Evolutionary conservation across 2,888 invertebrate genomes (phyloP).

Genomic region (Choreutis nemorana): DNA sequence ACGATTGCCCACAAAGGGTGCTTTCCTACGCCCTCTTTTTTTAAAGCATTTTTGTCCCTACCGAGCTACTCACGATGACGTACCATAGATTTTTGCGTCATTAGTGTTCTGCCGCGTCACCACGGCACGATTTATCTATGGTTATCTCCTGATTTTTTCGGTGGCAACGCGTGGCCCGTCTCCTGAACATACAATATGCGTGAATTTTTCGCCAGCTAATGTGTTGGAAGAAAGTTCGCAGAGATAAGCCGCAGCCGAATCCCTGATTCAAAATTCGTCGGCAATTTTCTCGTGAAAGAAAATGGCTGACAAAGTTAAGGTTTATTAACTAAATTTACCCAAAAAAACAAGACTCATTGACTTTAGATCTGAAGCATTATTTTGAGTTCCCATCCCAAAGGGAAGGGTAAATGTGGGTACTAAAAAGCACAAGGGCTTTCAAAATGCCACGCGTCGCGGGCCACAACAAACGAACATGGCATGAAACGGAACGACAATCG

Average conservation of each 20-base stretch:
- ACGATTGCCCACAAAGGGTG: conserved; percentile 37
- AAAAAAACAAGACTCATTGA: conserved; percentile 12
- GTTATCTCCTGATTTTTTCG: conserved; percentile 52
- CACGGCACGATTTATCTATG: conserved; percentile 57
- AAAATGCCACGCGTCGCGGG: conserved; percentile 54
- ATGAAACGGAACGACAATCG: conserved; percentile 47
- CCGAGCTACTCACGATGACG: conserved; percentile 34
- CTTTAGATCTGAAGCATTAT: conserved; percentile 37
- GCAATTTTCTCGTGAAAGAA: conserved; percentile 14
- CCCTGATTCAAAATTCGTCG: conserved; percentile 28
- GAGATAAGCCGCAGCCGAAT: conserved; percentile 51
- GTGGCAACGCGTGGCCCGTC: conserved; percentile 38
- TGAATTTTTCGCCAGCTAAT: conserved; percentile 46
- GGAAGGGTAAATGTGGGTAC: conserved; percentile 54
- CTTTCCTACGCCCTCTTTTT: conserved; percentile 33
- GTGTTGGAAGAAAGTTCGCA: conserved; percentile 50
- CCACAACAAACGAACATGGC: conserved; percentile 56
- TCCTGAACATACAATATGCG: conserved; percentile 50
- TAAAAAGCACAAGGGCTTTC: conserved; percentile 58
- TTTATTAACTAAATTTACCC: conserved; percentile 1
- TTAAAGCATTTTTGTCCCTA: conserved; percentile 36
- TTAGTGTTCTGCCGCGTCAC: conserved; percentile 53
- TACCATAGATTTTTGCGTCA: conserved; percentile 55
- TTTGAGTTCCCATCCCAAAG: conserved; percentile 22
- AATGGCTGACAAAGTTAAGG: too few relatives aligned